Conservation (phyloP, 2,797 vertebrate genomes). For the Kryptopterus vitreolus region DNA sequence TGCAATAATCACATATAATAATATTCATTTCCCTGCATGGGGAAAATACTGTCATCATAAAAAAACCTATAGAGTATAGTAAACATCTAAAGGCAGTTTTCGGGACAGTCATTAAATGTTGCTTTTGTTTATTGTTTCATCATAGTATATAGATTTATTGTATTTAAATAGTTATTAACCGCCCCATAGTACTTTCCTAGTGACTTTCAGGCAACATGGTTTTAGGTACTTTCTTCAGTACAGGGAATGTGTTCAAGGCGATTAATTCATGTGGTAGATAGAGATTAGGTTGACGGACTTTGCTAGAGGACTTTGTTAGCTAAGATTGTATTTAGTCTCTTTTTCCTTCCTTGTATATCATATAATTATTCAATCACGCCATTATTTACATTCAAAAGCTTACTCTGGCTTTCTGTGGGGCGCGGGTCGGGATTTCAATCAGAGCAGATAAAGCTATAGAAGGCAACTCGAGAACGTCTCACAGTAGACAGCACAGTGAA, state of each 20-base stretch:
- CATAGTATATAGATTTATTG: neutral
- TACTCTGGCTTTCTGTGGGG: constrained; percentile 4
- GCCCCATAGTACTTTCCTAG: too few relatives aligned
- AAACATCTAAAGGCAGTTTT: neutral
- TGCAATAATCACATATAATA: neutral
- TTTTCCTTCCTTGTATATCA: neutral
- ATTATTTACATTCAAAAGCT: constrained; percentile 49
- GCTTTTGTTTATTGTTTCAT: neutral
- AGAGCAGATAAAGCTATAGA: constrained; percentile 53
- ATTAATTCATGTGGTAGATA: neutral
- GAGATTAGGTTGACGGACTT: neutral
- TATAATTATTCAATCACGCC: neutral
- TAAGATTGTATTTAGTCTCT: neutral
- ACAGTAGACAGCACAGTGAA: constrained; percentile 63
- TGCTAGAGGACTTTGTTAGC: neutral
- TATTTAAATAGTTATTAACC: neutral
- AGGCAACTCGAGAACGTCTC: constrained; percentile 68
- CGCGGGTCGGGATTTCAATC: neutral
- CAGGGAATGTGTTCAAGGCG: neutral
- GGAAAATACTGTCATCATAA: neutral
- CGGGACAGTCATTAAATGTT: neutral
- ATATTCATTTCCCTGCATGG: neutral
- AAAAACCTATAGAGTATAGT: too few relatives aligned
- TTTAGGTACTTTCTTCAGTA: neutral
- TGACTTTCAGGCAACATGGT: neutral